phyloP scores from a whole-genome alignment of 2,888 invertebrate genomes.

The Prenolepis imparis region DNA sequence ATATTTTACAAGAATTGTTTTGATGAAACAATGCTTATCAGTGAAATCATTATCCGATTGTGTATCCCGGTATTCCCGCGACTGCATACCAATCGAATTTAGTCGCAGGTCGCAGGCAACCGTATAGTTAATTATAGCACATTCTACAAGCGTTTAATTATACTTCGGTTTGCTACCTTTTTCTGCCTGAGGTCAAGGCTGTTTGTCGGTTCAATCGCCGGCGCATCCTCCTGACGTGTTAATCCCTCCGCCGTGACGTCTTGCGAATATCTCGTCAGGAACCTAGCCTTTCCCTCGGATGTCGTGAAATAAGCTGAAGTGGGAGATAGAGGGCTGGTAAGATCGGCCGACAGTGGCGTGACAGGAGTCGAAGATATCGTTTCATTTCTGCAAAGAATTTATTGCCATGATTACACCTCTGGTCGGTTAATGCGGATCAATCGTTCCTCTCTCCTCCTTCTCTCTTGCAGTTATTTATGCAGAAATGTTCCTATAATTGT shows the following conservation, averaged over 20 bases:
- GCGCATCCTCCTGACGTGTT: constrained; percentile 75
- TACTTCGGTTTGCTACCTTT: constrained; percentile 81
- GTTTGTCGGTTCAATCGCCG: constrained; percentile 74
- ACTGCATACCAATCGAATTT: constrained; percentile 29
- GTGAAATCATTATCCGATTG: constrained; percentile 9
- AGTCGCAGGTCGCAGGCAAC: constrained; percentile 30
- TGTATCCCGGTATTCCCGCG: background rate
- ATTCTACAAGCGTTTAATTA: constrained; percentile 28
- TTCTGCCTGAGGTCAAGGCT: constrained; percentile 86
- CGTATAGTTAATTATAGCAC: constrained; percentile 41
- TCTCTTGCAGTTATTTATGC: constrained; percentile 1
- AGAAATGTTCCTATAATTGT: constrained; percentile 42
- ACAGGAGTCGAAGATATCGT: constrained; percentile 80
- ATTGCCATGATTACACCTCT: constrained; percentile 39
- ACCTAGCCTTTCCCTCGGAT: constrained; percentile 90
- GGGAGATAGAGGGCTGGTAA: constrained; percentile 87
- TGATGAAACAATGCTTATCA: constrained; percentile 35
- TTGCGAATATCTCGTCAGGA: constrained; percentile 88
- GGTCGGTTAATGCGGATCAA: constrained; percentile 28
- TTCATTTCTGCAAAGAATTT: constrained; percentile 79
- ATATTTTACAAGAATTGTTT: constrained; percentile 33
- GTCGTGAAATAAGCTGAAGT: constrained; percentile 90
- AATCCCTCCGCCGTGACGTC: constrained; percentile 86
- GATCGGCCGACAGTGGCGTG: constrained; percentile 83
- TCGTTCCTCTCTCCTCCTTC: background rate